Conservation (phyloP, 2,797 vertebrate genomes). For the Sebastes taczanowskii region DNA sequence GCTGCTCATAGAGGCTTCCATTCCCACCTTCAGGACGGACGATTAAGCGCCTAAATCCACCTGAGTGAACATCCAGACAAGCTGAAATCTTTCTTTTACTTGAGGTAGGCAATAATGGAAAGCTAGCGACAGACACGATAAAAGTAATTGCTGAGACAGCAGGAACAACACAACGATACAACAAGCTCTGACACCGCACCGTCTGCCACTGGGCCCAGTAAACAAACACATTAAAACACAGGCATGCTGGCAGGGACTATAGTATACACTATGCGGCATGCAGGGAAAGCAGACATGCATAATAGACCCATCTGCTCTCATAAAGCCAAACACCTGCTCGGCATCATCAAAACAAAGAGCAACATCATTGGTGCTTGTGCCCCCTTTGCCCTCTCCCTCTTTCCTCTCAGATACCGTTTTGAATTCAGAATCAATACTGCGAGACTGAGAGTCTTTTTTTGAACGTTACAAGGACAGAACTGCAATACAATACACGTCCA, state of each 20-base stretch:
- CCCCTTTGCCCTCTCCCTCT: slow-evolving; percentile 36
- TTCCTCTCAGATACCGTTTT: neutral
- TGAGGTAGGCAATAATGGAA: slow-evolving; percentile 20
- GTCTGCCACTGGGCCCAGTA: slow-evolving; percentile 63
- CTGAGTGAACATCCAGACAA: neutral
- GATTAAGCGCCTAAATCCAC: slow-evolving; percentile 11
- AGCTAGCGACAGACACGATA: slow-evolving; percentile 13
- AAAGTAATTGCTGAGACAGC: slow-evolving; percentile 60
- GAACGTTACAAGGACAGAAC: neutral
- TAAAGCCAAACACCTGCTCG: slow-evolving; percentile 71
- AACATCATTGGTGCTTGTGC: slow-evolving; percentile 47
- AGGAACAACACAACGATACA: slow-evolving; percentile 44
- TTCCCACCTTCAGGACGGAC: neutral
- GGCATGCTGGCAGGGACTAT: slow-evolving; percentile 48
- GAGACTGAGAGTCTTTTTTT: neutral
- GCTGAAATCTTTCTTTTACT: neutral
- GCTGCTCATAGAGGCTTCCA: neutral
- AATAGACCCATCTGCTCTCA: slow-evolving; percentile 71
- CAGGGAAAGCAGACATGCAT: slow-evolving; percentile 58
- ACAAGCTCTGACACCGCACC: slow-evolving; percentile 55
- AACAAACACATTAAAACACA: slow-evolving; percentile 72
- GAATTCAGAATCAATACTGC: neutral
- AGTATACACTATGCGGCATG: slow-evolving; percentile 41
- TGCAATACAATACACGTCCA: neutral
- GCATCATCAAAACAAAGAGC: slow-evolving; percentile 65